phyloP scores from a whole-genome alignment of 1,140 invertebrate genomes.

The Drosophila subpulchrella region DNA sequence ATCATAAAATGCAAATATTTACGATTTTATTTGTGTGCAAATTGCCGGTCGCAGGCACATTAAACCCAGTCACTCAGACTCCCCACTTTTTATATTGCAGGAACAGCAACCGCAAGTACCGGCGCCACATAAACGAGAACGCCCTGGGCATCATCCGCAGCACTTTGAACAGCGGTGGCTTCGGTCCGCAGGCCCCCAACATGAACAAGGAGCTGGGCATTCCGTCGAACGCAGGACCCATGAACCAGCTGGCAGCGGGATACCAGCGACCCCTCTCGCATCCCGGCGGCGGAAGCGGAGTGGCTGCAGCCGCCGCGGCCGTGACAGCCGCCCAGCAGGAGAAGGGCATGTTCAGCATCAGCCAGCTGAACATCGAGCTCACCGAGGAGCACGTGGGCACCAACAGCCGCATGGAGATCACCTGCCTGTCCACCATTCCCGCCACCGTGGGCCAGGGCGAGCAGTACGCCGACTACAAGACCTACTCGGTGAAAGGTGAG shows the following conservation, averaged over 20 bases:
- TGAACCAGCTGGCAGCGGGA: constrained; percentile 78
- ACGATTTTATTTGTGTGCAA: constrained; percentile 79
- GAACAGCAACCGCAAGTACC: constrained; percentile 77
- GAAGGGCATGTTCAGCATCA: constrained; percentile 82
- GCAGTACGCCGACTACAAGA: constrained; percentile 89
- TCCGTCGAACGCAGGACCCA: constrained; percentile 76
- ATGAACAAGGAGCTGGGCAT: constrained; percentile 80
- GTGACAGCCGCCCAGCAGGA: constrained; percentile 79
- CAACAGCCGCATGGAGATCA: constrained; percentile 89
- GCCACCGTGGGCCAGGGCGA: constrained; percentile 87
- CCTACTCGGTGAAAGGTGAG: constrained; percentile 88
- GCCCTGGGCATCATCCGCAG: constrained; percentile 76
- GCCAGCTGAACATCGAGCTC: constrained; percentile 86
- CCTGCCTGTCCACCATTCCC: constrained; percentile 90
- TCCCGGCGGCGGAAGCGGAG: constrained; percentile 79
- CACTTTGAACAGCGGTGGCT: constrained; percentile 76
- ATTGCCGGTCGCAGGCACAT: constrained; percentile 46
- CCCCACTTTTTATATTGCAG: constrained; percentile 43
- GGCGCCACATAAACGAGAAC: constrained; percentile 81
- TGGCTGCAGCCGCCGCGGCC: constrained; percentile 77
- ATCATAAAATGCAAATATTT: constrained; percentile 83
- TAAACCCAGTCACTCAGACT: constrained; percentile 28
- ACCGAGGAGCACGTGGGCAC: constrained; percentile 87
- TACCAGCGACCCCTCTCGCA: constrained; percentile 80
- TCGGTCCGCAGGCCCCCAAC: constrained; percentile 80